A percentile compares a stretch with the other conserved stretches of the same genome.
Conservation (phyloP, 2,113 vertebrate genomes). For the Oncorhynchus mykiss region DNA sequence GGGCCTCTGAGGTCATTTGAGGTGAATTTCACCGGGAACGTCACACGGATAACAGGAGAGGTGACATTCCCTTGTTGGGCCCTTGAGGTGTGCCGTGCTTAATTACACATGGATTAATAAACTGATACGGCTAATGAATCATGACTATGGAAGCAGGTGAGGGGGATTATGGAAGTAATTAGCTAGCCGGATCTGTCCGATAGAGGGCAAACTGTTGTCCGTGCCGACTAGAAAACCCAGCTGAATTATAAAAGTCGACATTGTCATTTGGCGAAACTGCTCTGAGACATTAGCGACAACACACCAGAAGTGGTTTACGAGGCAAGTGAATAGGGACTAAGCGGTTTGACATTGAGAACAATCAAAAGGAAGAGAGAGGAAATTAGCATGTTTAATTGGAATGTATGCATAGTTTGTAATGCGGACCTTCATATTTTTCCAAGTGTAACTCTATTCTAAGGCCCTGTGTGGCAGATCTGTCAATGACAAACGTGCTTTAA, state of each 20-base stretch:
- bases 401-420: neutral
- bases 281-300: slow-evolving; percentile 9
- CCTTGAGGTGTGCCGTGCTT: neutral
- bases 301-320: slow-evolving; percentile 4
- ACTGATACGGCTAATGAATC: neutral
- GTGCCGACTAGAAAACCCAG: slow-evolving; percentile 8
- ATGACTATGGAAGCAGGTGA: neutral
- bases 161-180: neutral
- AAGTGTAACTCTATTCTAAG: neutral
- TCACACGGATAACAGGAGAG: neutral
- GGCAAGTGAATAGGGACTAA: neutral
- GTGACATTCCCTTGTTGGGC: neutral
- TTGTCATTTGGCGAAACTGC: slow-evolving; percentile 28
- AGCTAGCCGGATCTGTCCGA: neutral
- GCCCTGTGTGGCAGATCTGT: neutral
- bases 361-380: neutral
- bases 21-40: neutral
- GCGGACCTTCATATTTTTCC: neutral
- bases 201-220: neutral
- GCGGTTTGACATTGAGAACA: slow-evolving; percentile 28
- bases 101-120: slow-evolving; percentile 1
- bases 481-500: slow-evolving; percentile 1
- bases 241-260: slow-evolving; percentile 25
- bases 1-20: neutral
- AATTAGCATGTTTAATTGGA: neutral